These are phyloP conservation scores for Latrodectus hesperus DNA, from an alignment of 2,888 invertebrate genomes.

Conservation along the genomic window DNA sequence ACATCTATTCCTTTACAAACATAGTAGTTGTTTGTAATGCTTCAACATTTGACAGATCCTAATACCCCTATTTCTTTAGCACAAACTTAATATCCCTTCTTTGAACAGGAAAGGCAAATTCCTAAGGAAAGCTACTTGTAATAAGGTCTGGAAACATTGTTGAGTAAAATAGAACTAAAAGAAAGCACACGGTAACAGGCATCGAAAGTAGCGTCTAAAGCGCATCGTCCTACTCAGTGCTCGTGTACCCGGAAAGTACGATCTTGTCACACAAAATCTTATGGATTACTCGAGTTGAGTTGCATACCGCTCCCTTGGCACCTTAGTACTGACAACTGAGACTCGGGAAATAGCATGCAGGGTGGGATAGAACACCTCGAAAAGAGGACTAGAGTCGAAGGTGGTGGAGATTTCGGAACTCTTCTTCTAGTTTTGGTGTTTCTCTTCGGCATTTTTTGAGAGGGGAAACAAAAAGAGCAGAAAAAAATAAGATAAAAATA, in stretches of 20 bases:
- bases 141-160: no score
- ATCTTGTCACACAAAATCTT: slow-evolving; percentile 61
- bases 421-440: slow-evolving; percentile 5
- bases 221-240: slow-evolving; percentile 31
- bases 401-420: slow-evolving; percentile 51
- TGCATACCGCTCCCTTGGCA: slow-evolving; percentile 25
- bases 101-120: no score
- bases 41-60: no score
- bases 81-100: no score
- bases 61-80: no score
- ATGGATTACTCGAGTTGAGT: slow-evolving; percentile 51
- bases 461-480: slow-evolving; percentile 3
- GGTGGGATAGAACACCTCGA: not conserved
- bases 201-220: slow-evolving; percentile 16
- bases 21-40: no score
- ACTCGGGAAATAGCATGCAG: slow-evolving; percentile 32
- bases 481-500: slow-evolving; percentile 21
- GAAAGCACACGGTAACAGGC: not conserved
- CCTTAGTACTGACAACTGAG: slow-evolving; percentile 51
- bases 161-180: not conserved
- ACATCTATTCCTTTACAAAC: no score
- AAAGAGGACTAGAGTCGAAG: slow-evolving; percentile 24
- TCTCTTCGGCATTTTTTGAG: slow-evolving; percentile 20
- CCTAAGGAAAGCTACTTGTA: no score
- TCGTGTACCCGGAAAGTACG: slow-evolving; percentile 43